A percentile compares a stretch with the other conserved stretches of the same genome.
phyloP scores from a whole-genome alignment of 2,113 vertebrate species.

The Onychorhynchus coronatus region DNA sequence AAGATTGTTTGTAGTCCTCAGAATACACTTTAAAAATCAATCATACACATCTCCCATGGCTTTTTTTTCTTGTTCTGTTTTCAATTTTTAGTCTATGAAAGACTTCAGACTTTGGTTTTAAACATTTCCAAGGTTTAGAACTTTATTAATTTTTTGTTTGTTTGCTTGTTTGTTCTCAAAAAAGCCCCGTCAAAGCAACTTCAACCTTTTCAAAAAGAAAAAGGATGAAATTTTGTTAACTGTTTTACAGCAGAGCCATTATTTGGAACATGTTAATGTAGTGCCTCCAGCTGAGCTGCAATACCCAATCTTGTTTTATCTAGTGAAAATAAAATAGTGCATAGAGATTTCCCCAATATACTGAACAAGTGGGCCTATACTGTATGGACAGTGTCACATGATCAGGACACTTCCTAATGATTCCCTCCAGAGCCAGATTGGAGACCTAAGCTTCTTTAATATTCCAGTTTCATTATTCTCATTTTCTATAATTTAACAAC shows the following conservation, averaged over 20 bases:
- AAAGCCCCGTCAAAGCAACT: not conserved
- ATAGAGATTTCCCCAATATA: not conserved
- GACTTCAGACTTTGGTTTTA: not conserved
- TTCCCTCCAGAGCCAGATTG: slow-evolving; percentile 9
- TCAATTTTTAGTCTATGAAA: not conserved
- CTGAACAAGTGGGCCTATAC: not conserved
- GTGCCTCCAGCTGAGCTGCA: slow-evolving; percentile 4
- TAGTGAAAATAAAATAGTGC: slow-evolving; percentile 45
- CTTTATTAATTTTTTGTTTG: not conserved
- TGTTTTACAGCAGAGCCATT: slow-evolving; percentile 17
- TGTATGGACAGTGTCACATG: not conserved
- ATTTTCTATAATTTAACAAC: slow-evolving; percentile 84
- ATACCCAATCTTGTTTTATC: not conserved
- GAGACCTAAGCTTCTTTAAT: slow-evolving; percentile 70
- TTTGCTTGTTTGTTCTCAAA: not conserved
- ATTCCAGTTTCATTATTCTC: slow-evolving; percentile 75
- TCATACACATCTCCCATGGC: not conserved
- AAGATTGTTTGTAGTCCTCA: not conserved
- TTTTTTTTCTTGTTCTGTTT: not conserved
- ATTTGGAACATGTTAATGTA: slow-evolving; percentile 9
- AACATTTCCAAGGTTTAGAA: not conserved
- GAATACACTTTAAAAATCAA: not conserved
- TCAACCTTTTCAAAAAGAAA: not conserved
- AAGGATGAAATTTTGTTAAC: not conserved
- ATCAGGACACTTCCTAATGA: slow-evolving; percentile 47